Conservation (phyloP, 2,797 vertebrate species). For the Acrocephalus scirpaceus region DNA sequence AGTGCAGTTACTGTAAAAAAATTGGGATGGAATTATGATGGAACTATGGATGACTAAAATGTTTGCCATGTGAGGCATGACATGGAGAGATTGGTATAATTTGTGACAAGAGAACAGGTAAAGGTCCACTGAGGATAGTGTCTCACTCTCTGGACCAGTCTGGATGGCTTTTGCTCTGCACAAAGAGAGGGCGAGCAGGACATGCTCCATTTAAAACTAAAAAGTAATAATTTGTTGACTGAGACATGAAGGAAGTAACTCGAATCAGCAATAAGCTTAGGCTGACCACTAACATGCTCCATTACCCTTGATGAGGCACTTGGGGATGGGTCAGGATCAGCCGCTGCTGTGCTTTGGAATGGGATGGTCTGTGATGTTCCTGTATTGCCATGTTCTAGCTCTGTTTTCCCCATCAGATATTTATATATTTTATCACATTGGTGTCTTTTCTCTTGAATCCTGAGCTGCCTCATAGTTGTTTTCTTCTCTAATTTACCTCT, state of each 20-base stretch:
- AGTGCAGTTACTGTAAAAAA: not conserved
- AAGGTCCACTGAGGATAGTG: not conserved
- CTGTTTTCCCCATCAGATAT: not conserved
- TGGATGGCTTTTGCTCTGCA: not conserved
- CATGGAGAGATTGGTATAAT: not conserved
- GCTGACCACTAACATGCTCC: not conserved
- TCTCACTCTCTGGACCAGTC: not conserved
- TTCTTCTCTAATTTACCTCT: not conserved
- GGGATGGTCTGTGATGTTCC: not conserved
- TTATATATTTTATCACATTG: not conserved
- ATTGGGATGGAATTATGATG: not conserved
- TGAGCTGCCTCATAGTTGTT: not conserved
- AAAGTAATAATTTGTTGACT: not conserved
- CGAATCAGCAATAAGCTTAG: not conserved
- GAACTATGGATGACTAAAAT: not conserved
- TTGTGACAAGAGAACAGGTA: not conserved
- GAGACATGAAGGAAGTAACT: not conserved
- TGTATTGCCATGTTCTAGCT: not conserved
- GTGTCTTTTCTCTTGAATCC: not conserved
- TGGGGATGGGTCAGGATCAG: not conserved
- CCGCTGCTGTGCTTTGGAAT: not conserved
- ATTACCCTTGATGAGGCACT: rapidly evolving
- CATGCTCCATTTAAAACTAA: not conserved
- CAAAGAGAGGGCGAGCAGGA: not conserved
- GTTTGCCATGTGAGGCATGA: not conserved